phyloP scores from a whole-genome alignment of 1,140 invertebrate species.

The Cotesia glomerata region DNA sequence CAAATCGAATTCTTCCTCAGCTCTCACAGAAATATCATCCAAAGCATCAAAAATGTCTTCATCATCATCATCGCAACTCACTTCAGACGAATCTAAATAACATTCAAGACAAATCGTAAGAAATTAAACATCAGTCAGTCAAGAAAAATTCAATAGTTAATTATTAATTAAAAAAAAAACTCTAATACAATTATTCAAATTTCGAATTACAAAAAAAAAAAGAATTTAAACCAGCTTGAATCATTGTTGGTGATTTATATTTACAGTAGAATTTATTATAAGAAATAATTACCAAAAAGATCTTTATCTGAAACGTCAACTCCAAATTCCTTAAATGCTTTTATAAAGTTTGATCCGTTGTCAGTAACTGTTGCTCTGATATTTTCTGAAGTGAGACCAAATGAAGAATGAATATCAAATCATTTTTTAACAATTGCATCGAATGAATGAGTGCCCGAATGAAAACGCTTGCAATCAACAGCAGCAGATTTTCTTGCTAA shows the following conservation, averaged over 20 bases:
- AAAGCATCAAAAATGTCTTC: background rate
- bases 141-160: no score
- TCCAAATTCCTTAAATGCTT: conserved; percentile 38
- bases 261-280: background rate
- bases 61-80: background rate
- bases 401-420: conserved; percentile 25
- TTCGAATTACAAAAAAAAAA: no score
- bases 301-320: background rate
- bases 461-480: conserved; percentile 35
- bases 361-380: conserved; percentile 37
- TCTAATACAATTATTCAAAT: no score
- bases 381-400: conserved; percentile 32
- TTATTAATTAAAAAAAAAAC: no score
- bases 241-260: background rate
- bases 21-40: background rate
- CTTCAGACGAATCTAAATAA: no score
- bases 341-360: conserved; percentile 37
- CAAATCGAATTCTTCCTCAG: background rate
- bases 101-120: no score
- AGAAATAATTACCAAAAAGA: background rate
- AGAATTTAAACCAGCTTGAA: no score
- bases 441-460: conserved; percentile 28
- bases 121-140: no score
- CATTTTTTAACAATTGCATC: conserved; percentile 26
- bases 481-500: conserved; percentile 27